Conservation (phyloP, 1,140 invertebrate genomes). For the Bombus waltoni region DNA sequence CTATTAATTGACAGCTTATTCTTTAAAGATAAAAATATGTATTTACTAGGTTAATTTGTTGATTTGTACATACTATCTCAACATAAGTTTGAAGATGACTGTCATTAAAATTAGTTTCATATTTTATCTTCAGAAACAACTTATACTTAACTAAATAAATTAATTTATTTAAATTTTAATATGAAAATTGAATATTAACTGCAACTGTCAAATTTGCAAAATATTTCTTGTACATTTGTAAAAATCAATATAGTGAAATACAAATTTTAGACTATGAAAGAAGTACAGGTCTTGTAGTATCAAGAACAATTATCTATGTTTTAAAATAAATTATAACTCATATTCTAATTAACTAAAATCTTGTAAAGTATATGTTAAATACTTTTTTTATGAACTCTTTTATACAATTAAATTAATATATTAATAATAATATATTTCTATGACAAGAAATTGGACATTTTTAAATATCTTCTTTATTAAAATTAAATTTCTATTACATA, state of each 20-base stretch:
- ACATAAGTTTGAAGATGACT: slow-evolving; percentile 1
- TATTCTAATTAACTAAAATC: neutral
- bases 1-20: neutral
- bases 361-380: too few relatives aligned
- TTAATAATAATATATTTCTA: neutral
- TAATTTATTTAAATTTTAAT: neutral
- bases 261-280: neutral
- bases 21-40: neutral
- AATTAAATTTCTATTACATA: neutral
- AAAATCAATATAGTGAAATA: neutral
- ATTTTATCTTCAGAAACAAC: neutral
- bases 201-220: neutral
- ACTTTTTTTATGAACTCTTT: neutral
- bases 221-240: neutral
- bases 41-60: slow-evolving; percentile 23
- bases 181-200: neutral
- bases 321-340: neutral
- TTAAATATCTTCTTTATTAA: neutral
- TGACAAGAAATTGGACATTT: neutral
- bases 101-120: neutral
- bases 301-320: neutral
- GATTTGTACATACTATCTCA: neutral
- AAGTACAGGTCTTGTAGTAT: neutral
- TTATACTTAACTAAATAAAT: neutral
- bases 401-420: neutral